Evolutionary conservation across 1,140 invertebrate species (phyloP).

Genomic region (Neodiprion lecontei): DNA sequence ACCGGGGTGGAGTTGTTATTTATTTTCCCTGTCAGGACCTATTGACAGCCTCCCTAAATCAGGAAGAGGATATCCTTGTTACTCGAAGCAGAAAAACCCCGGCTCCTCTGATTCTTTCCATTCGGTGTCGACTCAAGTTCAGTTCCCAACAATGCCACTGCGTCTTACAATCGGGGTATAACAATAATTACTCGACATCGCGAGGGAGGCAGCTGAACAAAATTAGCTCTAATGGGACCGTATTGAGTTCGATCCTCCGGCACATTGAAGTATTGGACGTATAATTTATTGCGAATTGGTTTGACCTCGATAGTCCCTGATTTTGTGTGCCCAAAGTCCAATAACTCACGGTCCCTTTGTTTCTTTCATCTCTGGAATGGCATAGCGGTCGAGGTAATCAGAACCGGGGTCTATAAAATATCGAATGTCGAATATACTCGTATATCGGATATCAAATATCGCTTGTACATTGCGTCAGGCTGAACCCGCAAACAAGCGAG

Average conservation of each 20-base stretch:
- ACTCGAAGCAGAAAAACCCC: not conserved
- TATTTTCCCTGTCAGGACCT: slow-evolving; percentile 20
- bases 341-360: too few species aligned
- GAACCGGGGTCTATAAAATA: not conserved
- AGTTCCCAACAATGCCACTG: too few species aligned
- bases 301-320: too few species aligned
- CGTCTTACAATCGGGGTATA: too few species aligned
- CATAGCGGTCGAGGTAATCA: not conserved
- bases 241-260: too few species aligned
- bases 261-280: too few species aligned
- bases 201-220: not conserved
- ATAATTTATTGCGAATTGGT: too few species aligned
- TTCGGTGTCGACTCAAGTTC: too few species aligned
- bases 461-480: not conserved
- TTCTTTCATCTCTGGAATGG: not conserved
- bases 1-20: slow-evolving; percentile 20
- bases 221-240: not conserved
- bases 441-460: not conserved
- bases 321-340: too few species aligned
- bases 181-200: not conserved
- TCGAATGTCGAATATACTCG: slow-evolving; percentile 1
- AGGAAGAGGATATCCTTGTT: slow-evolving; percentile 15
- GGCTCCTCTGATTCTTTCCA: not conserved
- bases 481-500: not conserved
- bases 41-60: slow-evolving; percentile 15